Conservation (phyloP, 2,888 invertebrate genomes). For the Xanthia togata region DNA sequence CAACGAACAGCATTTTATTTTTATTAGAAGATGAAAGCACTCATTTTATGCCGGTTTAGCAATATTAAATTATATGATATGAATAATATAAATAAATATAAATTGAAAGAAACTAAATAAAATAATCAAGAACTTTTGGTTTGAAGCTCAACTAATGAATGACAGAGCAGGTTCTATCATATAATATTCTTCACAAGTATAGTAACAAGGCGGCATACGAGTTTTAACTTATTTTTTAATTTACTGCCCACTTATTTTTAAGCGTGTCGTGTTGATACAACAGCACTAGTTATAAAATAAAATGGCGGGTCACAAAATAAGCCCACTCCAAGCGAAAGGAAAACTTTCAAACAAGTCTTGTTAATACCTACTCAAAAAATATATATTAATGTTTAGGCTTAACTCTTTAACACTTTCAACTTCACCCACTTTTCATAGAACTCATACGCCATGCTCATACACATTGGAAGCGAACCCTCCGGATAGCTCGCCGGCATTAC, state of each 20-base stretch:
- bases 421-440: too few relatives aligned
- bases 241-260: background rate
- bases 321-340: conserved; percentile 53
- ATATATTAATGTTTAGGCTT: conserved; percentile 44
- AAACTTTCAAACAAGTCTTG: conserved; percentile 46
- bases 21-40: too few relatives aligned
- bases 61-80: too few relatives aligned
- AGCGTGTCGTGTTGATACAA: conserved; percentile 38
- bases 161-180: background rate
- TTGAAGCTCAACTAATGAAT: conserved; percentile 2
- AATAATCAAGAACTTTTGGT: background rate
- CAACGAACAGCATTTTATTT: too few relatives aligned
- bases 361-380: conserved; percentile 41
- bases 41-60: too few relatives aligned
- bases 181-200: background rate
- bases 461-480: too few relatives aligned
- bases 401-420: background rate
- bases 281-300: conserved; percentile 43
- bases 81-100: too few relatives aligned
- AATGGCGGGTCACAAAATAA: conserved; percentile 37
- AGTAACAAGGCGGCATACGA: background rate
- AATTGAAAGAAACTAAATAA: too few relatives aligned
- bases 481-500: too few relatives aligned
- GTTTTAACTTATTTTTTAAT: background rate
- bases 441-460: too few relatives aligned